Conservation (phyloP, 2,888 invertebrate species). For the Microchrysa polita region DNA sequence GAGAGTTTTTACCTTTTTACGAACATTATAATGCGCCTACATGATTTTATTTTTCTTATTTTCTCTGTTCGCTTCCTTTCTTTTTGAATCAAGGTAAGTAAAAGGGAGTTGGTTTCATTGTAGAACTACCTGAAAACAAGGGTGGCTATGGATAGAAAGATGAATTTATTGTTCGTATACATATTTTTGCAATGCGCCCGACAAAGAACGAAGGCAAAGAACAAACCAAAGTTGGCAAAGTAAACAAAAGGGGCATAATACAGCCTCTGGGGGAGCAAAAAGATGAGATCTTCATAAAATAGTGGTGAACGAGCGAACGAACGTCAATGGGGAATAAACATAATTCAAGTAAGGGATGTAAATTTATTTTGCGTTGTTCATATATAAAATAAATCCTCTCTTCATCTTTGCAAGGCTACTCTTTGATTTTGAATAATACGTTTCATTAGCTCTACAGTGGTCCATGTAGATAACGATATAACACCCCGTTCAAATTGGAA, state of each 20-base stretch:
- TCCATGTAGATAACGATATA: too few relatives aligned
- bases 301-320: background rate
- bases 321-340: background rate
- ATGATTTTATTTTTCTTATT: conserved; percentile 40
- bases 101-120: too few relatives aligned
- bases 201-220: background rate
- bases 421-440: too few relatives aligned
- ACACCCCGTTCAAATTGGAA: too few relatives aligned
- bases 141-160: background rate
- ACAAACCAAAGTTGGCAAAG: background rate
- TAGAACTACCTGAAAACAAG: background rate
- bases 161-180: too few relatives aligned
- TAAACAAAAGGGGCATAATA: background rate
- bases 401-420: too few relatives aligned
- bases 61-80: background rate
- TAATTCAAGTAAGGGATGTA: conserved; percentile 13
- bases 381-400: too few relatives aligned
- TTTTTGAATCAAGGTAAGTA: background rate
- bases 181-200: too few relatives aligned
- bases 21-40: conserved; percentile 37
- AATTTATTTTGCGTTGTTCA: conserved; percentile 20
- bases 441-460: too few relatives aligned
- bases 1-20: conserved; percentile 23
- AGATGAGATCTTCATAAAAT: background rate
- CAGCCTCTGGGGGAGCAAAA: background rate